Percentiles rank a stretch among this genome's conserved stretches.
phyloP scores from a whole-genome alignment of 2,113 vertebrate species.

The Capricornis sumatraensis region DNA sequence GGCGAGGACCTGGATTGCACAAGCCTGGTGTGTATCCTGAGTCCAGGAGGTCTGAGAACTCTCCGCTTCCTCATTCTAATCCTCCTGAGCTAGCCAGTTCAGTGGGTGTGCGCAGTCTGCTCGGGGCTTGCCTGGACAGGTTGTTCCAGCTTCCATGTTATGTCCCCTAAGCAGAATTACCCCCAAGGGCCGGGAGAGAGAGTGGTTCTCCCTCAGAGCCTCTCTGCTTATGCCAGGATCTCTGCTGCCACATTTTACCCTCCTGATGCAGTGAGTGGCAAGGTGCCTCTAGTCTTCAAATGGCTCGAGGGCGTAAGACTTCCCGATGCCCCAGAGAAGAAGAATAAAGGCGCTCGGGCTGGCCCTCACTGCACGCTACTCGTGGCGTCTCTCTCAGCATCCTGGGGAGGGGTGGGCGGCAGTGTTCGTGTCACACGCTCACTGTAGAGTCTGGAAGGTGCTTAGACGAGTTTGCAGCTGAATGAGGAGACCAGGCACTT shows the following conservation, averaged over 20 bases:
- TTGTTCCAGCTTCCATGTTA: background rate
- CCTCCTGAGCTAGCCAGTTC: background rate
- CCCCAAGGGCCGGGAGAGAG: background rate
- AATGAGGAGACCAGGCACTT: background rate
- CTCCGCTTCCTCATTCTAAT: rapidly evolving
- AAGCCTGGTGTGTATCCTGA: background rate
- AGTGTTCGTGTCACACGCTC: rapidly evolving
- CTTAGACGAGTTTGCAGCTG: background rate
- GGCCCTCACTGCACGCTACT: rapidly evolving
- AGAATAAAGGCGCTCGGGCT: background rate
- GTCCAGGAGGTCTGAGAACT: background rate
- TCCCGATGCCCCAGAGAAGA: background rate
- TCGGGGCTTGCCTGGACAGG: background rate
- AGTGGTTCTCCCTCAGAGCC: background rate
- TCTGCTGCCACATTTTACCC: background rate
- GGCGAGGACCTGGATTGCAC: background rate
- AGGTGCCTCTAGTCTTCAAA: background rate
- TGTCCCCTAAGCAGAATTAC: background rate
- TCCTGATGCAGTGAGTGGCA: background rate
- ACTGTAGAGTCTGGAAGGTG: background rate
- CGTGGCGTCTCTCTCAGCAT: background rate
- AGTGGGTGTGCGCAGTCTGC: background rate
- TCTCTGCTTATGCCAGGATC: background rate
- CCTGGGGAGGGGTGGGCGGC: background rate
- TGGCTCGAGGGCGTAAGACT: background rate